Base-by-base conservation (phyloP, 2,888 invertebrate genomes). In the Stegana nigrithorax region DNA sequence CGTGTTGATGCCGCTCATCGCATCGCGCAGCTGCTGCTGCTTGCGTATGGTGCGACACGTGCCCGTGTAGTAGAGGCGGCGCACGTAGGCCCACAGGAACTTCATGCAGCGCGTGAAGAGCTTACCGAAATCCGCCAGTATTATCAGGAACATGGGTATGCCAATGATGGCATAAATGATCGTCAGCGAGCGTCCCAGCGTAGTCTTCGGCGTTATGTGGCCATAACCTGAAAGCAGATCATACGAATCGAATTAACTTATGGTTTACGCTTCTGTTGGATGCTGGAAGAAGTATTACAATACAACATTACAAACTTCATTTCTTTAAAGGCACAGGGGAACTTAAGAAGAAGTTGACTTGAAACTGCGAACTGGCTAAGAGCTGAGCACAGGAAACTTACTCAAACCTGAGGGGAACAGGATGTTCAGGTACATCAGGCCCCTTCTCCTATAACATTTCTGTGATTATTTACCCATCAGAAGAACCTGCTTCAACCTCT, bases 121-220 rank as follows among this genome's bases (percentile, higher is more conserved):
- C 87, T 96, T 97, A 70, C 98, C 98, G 82, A 98, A 93, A 87
- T 97, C 97, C 39, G 97, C 96, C 70, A 99, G 86, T 14, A 97
- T 91, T 62, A 98, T 94, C 72, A 98, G 88, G 86, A 98, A 97
- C 76, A 98, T 88, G 0, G 98, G 98, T 76, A 98, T 98, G 10
- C 98, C 98, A 67, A 98, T 90, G 66, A 95, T 91, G 26, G 98
- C 95, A 84, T 99, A 99, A 25, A 95, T 87, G 69, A 99, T 96
- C 1, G 97, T 97, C 53, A 96, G 89, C 1, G 93, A 90, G 67
- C 93, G 90, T 7, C 98, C 98, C 10, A 91, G 90, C 5, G 87
- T 89, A 10, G 98, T 98, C 72, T 92, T 92, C 0, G 98, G 98
- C 53, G 94, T 92, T 75, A 98, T 94, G 85, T 98, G 96, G 65